phyloP scores from a whole-genome alignment of 2,113 vertebrate species.

The Pavo muticus region DNA sequence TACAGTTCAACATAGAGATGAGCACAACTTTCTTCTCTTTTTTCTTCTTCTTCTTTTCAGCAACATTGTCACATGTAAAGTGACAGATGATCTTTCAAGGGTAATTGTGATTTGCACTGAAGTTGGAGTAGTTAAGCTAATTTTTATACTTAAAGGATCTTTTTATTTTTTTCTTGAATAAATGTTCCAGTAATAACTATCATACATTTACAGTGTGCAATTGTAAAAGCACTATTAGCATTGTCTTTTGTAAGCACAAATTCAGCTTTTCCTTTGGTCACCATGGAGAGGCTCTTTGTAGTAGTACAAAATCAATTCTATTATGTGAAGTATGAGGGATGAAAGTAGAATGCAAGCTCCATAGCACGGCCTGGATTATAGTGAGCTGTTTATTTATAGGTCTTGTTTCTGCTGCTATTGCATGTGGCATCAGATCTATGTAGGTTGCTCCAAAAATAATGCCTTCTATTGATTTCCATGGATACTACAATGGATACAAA shows the following conservation, averaged over 20 bases:
- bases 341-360: background rate
- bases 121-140: background rate
- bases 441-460: background rate
- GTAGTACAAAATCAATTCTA: background rate
- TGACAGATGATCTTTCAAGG: background rate
- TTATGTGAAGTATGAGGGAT: background rate
- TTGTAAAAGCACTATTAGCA: background rate
- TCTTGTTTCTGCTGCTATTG: background rate
- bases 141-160: background rate
- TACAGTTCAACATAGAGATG: background rate
- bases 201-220: background rate
- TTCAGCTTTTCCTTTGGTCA: constrained; percentile 1
- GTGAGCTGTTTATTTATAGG: background rate
- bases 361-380: background rate
- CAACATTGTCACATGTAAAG: background rate
- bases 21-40: background rate
- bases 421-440: background rate
- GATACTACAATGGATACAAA: background rate
- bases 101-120: background rate
- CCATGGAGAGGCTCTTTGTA: background rate
- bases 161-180: background rate
- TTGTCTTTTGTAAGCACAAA: background rate
- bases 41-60: background rate
- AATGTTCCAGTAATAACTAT: background rate
- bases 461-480: background rate